Percentiles rank a stretch among this genome's conserved stretches.
These are phyloP conservation scores for Macaca nemestrina DNA, from an alignment of 2,113 vertebrate genomes.

Conservation along the genomic window DNA sequence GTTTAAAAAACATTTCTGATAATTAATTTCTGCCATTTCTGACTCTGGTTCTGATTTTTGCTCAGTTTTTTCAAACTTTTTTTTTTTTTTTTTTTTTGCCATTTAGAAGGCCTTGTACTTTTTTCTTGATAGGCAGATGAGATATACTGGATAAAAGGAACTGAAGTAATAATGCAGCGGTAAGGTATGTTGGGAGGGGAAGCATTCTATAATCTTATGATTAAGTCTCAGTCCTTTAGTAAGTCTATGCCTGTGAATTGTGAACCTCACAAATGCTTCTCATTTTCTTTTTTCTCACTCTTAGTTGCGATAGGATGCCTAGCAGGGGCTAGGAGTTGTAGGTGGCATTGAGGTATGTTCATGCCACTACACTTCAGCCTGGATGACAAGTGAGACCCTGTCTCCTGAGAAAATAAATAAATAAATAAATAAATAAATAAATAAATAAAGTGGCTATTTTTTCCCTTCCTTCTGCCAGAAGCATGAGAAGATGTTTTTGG, in stretches of 20 bases:
- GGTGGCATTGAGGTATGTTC: no score
- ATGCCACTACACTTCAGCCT: no score
- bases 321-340: neutral
- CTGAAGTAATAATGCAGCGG: neutral
- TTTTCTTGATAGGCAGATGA: neutral
- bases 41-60: slow-evolving; percentile 11
- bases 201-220: neutral
- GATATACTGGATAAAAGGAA: neutral
- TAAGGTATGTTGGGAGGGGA: neutral
- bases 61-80: neutral
- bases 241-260: neutral
- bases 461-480: neutral
- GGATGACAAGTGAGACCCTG: no score
- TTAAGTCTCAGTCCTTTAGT: neutral
- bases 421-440: no score
- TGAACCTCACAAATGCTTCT: neutral
- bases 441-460: neutral
- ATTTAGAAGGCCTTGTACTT: neutral
- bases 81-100: neutral
- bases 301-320: neutral
- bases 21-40: slow-evolving; percentile 32
- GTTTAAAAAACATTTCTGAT: slow-evolving; percentile 43
- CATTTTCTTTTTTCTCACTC: neutral
- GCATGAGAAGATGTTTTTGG: neutral
- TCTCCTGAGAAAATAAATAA: no score